Evolutionary conservation across 2,888 invertebrate species (phyloP), one percentile per base, ranked within the genome.

Genomic region (Itoplectis maculator): DNA sequence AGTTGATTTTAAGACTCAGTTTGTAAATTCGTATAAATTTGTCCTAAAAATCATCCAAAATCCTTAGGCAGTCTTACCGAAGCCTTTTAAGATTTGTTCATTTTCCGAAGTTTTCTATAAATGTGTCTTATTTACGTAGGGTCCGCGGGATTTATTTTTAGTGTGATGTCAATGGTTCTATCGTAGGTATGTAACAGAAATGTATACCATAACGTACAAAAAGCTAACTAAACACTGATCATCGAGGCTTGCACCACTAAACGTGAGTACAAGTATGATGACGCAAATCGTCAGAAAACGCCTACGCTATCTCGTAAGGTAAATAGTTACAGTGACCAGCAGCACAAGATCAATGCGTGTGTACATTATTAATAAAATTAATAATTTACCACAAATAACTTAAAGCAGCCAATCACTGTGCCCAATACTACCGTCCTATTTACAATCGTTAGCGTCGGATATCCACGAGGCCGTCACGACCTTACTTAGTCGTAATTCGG

Each of bases 391-490:
- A 9, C 11, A 23, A 23, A 23, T 40, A 7, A 20, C n/a, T 20
- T 47, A 2, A 6, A 51, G 23, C 29, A n/a, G 81, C 65, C 72
- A 54, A 66, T 73, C 37, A 63, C 81, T 47, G 68, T 73, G 5
- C 29, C 29, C n/a, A n/a, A n/a, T 29, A 73, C 73, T 68, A 63
- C n/a, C 61, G 8, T n/a, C 73, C 51, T 72, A 59, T 81, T 54
- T 35, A 73, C 65, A 29, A 56, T 35, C 15, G 65, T 47, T 66
- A 56, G 47, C 49, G 73, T 73, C 47, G 37, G 2, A 54, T 75
- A 81, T 66, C 70, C 81, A 35, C 61, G 81, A 77, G 77, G 74
- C 68, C 79, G 69, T 74, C 74, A 79, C 74, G 79, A 75, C 69
- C 54, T n/a, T 49, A 40, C 18, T 18, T 18, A 59, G 70, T 15